These are phyloP conservation scores for Aurelia coerulea DNA, from an alignment of 30 jellyfish, hydroid and myxozoan species.

Conservation along the genomic window DNA sequence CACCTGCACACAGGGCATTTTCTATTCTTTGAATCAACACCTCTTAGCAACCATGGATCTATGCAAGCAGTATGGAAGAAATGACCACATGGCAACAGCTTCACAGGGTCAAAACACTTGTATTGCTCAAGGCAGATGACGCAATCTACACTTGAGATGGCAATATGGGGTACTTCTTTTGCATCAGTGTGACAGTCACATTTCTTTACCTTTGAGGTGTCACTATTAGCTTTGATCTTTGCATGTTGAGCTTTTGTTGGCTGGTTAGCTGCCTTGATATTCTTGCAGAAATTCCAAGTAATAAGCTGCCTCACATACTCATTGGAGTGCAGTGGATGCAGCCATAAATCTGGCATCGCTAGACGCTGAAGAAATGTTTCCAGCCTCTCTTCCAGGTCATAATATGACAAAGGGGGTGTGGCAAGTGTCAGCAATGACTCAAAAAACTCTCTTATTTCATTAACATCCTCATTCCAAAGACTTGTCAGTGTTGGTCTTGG, in stretches of 20 bases:
- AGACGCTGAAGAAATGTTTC: conserved; percentile 77
- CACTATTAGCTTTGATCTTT: neutral
- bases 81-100: conserved; percentile 92
- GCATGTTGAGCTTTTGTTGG: conserved; percentile 5
- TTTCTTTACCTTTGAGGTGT: neutral
- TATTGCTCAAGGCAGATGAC: conserved; percentile 82
- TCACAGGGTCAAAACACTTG: conserved; percentile 68
- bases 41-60: conserved; percentile 72
- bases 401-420: conserved; percentile 74
- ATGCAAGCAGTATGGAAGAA: conserved; percentile 84
- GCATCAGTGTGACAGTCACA: conserved; percentile 29
- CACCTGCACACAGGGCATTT: conserved; percentile 96
- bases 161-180: conserved; percentile 31
- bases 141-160: conserved; percentile 54
- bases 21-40: conserved; percentile 32
- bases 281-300: conserved; percentile 72
- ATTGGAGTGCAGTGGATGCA: conserved; percentile 75
- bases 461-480: conserved; percentile 69
- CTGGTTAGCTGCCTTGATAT: neutral
- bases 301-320: conserved; percentile 73
- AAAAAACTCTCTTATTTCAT: conserved; percentile 69
- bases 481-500: conserved; percentile 46
- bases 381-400: conserved; percentile 79
- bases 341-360: conserved; percentile 93
- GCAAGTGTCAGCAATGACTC: conserved; percentile 60